Percentiles rank a stretch among this genome's conserved stretches.
phyloP scores from a whole-genome alignment of 23 tunicate genomes.

The Corella eumyota region DNA sequence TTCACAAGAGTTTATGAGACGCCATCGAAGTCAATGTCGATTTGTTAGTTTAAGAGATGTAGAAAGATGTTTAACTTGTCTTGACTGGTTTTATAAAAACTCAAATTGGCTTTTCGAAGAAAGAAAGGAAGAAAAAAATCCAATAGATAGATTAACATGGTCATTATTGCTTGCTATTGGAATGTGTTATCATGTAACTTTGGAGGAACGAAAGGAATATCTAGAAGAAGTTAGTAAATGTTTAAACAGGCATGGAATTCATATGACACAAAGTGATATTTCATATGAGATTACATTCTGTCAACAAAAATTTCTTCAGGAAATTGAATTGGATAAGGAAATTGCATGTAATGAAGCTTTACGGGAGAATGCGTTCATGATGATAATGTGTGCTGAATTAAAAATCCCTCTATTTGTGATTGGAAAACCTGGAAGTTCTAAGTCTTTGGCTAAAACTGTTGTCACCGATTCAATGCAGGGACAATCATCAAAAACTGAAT shows the following conservation, averaged over 20 bases:
- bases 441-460: constrained; percentile 73
- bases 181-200: constrained; percentile 64
- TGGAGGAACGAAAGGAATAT: constrained; percentile 29
- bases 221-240: constrained; percentile 11
- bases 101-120: constrained; percentile 13
- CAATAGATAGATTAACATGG: neutral
- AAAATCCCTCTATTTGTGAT: constrained; percentile 67
- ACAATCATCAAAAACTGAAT: constrained; percentile 12
- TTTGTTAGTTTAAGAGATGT: constrained; percentile 89
- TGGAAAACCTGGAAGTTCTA: constrained; percentile 87
- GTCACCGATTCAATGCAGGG: constrained; percentile 71
- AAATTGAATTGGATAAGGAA: constrained; percentile 28
- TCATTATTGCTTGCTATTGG: constrained; percentile 43
- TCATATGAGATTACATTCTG: constrained; percentile 31
- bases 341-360: constrained; percentile 77
- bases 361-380: constrained; percentile 77
- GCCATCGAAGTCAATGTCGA: constrained; percentile 25
- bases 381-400: constrained; percentile 59
- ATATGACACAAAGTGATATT: constrained; percentile 2
- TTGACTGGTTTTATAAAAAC: constrained; percentile 45
- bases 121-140: neutral
- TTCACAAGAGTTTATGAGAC: constrained; percentile 46
- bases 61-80: constrained; percentile 41
- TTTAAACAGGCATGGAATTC: neutral
- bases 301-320: constrained; percentile 29